Conservation (phyloP, 2,113 vertebrate species). For the Ctenomys sociabilis region DNA sequence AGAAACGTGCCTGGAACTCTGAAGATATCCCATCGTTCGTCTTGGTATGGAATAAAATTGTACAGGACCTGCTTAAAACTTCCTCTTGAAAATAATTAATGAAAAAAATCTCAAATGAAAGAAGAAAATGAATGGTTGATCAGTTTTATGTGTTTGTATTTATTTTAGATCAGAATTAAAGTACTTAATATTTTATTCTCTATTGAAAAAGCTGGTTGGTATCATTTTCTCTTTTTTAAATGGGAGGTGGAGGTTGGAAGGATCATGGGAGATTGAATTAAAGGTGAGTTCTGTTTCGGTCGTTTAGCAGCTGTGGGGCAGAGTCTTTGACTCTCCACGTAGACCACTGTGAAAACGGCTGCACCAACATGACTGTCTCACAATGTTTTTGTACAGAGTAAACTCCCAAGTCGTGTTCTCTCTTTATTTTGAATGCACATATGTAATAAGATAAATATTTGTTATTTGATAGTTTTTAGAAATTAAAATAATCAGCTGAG, state of each 20-base stretch:
- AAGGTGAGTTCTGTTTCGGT: neutral
- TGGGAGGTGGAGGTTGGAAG: no score
- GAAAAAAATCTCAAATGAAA: neutral
- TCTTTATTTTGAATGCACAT: neutral
- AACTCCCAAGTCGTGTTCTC: neutral
- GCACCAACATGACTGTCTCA: neutral
- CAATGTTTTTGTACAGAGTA: neutral
- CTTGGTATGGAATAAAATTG: neutral
- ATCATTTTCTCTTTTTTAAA: neutral
- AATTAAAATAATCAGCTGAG: neutral
- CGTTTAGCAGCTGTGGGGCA: neutral
- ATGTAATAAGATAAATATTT: neutral
- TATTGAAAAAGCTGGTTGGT: neutral
- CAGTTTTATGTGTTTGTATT: neutral
- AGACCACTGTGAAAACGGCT: neutral
- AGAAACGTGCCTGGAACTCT: conserved; percentile 67
- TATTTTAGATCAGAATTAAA: neutral
- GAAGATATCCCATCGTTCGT: conserved; percentile 69
- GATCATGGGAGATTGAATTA: neutral
- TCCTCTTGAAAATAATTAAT: conserved; percentile 22
- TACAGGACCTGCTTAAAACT: neutral
- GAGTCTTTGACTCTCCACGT: neutral
- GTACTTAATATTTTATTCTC: neutral
- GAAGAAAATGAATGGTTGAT: neutral
- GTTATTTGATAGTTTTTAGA: conserved; percentile 18